Base-by-base conservation (phyloP, 2,888 invertebrate genomes). In the Trichopria drosophilae region DNA sequence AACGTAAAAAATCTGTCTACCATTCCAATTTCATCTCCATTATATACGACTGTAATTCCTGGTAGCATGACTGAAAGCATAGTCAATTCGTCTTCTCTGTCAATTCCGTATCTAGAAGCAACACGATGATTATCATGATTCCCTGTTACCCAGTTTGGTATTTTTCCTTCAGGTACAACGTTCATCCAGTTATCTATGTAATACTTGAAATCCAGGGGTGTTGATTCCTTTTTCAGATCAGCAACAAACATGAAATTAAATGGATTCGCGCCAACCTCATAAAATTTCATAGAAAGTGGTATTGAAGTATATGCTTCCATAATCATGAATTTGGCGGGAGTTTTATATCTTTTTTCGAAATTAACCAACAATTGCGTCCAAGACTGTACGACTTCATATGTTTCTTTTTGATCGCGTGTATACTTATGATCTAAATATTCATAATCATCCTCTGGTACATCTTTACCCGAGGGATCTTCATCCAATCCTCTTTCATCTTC, bases 1-100 rank as follows among this genome's bases (percentile, higher is more conserved):
- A 82, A 86, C 4, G 80, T 79, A 13, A 87, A 77, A 63, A 72
- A 70, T 1, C 69, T 69, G 66, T 90, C 84, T 0, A 79, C 78
- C 88, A 91, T 87, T 6, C 87, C 91, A 44, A 93, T 81, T 71
- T 93, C 92, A 68, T 93, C 91, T 1, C 92, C 91, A 64, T 92
- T 89, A 74, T 92, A 87, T 15, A 83, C 78, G 15, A 85, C 73
- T 3, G 82, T 78, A 1, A 84, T 80, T 3, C 87, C 87, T 0
- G 84, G 85, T 26, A 88, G 70, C 6, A 84, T 75, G 68, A 83
- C 76, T 53, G 81, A 76, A 40, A 88, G 64, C 81, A 84, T 81
- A 59, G 80, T 77, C 32, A 83, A 65, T 19, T 78, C 77, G 64
- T 83, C 81, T 2, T 78, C 75, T 22, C 80, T 71, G 24, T 76